Percentiles rank a stretch among this genome's conserved stretches.
Conservation (phyloP, 1,140 invertebrate species). For the Tribolium castaneum region DNA sequence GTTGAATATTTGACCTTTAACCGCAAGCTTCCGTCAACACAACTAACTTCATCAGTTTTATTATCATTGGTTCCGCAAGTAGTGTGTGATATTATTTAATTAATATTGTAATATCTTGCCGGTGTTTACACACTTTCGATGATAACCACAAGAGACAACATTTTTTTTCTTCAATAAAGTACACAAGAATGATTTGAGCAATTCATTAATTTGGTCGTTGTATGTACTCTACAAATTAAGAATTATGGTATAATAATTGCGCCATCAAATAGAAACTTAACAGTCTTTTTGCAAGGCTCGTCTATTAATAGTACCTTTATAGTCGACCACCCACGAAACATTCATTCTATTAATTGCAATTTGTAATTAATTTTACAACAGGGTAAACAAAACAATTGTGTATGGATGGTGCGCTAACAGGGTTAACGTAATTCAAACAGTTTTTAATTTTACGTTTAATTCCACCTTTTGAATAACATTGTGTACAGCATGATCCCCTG, state of each 20-base stretch:
- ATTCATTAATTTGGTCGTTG: conserved; percentile 11
- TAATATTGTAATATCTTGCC: not conserved
- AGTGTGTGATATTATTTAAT: conserved; percentile 5
- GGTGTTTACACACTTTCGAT: not conserved
- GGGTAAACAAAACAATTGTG: not conserved
- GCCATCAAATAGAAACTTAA: conserved; percentile 21
- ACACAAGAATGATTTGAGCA: conserved; percentile 1
- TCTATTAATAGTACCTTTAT: conserved; percentile 20
- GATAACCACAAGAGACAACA: not conserved
- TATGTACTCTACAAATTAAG: conserved; percentile 26
- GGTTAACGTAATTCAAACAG: not conserved
- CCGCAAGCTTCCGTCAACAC: conserved; percentile 7
- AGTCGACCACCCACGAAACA: conserved; percentile 10
- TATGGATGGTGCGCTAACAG: not conserved
- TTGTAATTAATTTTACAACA: conserved; percentile 30
- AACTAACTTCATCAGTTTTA: not conserved
- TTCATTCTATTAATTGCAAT: conserved; percentile 29
- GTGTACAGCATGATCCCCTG: not conserved
- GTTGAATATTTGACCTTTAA: conserved; percentile 23
- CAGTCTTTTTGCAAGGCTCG: conserved; percentile 6
- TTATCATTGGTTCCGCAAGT: conserved; percentile 1
- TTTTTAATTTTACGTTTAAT: conserved; percentile 7
- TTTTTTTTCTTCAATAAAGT: not conserved
- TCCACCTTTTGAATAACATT: conserved; percentile 5
- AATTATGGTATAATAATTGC: conserved; percentile 17